Evolutionary conservation across 2,888 invertebrate genomes (phyloP), one percentile per base, ranked within the genome.

Genomic region (Elegia similella): DNA sequence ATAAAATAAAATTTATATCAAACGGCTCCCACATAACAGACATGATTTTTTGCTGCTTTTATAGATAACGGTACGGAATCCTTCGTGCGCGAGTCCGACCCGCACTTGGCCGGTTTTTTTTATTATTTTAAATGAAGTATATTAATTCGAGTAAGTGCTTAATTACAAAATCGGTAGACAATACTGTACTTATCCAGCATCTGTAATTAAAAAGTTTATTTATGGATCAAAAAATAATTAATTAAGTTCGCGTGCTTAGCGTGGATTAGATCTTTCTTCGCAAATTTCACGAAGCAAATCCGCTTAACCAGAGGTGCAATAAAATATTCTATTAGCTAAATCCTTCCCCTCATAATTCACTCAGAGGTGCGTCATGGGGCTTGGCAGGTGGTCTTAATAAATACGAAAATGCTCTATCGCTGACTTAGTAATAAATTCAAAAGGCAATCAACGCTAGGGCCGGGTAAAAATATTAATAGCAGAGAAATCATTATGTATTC

Each of bases 401-500:
- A 90, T 91, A 88, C 86, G 87, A 84, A 84, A 88, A 88, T 84
- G 86, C 82, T 82, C 85, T 87, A 89, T 88, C 78, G 81, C 75
- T 70, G 79, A 85, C 84, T 84, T 85, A 83, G 86, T 90, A 90
- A 91, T 91, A 91, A 90, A 91, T 91, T 90, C 91, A 91, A 86
- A 86, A 91, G 88, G 90, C 92, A 91, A 91, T 91, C 91, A 91
- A 88, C 91, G 88, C 87, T 76, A 79, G 86, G 73, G 86, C 82
- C 81, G 78, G 83, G 86, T 88, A 91, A 91, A 91, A 91, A 89
- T 90, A 90, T 89, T 90, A 91, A 91, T 87, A 88, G 88, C 80
- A 72, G 86, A 84, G 88, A 88, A 86, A 87, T 88, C 86, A 90
- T 91, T 90, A 90, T 80, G 76, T 88, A 91, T 91, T 90, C 91